These are phyloP conservation scores for Trissolcus brochymenae DNA, from an alignment of 2,888 invertebrate species.

Conservation along the genomic window DNA sequence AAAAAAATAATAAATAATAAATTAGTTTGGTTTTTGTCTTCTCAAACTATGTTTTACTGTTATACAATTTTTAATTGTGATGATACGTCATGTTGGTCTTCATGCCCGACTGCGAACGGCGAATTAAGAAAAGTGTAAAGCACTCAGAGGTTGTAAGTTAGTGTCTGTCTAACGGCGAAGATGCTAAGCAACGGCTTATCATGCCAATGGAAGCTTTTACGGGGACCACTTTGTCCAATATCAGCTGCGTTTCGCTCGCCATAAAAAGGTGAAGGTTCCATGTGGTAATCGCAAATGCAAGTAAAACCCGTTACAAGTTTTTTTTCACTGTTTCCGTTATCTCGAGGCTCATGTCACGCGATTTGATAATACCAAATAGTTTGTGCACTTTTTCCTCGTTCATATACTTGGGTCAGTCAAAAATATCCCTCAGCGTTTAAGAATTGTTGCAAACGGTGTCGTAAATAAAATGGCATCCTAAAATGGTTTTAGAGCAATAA, in stretches of 20 bases:
- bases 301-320: slow-evolving; percentile 31
- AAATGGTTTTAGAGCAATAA: too few species aligned
- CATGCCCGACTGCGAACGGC: slow-evolving; percentile 22
- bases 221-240: slow-evolving; percentile 53
- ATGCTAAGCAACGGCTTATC: slow-evolving; percentile 49
- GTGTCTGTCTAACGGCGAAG: slow-evolving; percentile 43
- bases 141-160: slow-evolving; percentile 10
- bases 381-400: too few species aligned
- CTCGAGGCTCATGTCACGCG: slow-evolving; percentile 14
- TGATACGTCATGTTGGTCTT: slow-evolving; percentile 14
- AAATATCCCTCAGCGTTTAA: too few species aligned
- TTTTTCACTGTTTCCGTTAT: slow-evolving; percentile 4
- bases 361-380: slow-evolving; percentile 16
- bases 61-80: too few species aligned
- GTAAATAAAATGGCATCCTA: too few species aligned
- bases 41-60: too few species aligned
- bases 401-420: too few species aligned
- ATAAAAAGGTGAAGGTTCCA: slow-evolving; percentile 33
- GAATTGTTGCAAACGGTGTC: too few species aligned
- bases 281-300: slow-evolving; percentile 36
- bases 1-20: too few species aligned
- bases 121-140: slow-evolving; percentile 46
- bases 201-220: slow-evolving; percentile 49
- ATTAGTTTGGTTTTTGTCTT: background rate
- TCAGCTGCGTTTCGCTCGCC: slow-evolving; percentile 35